Evolutionary conservation across 2,888 invertebrate genomes (phyloP).

Genomic region (Poecilus cupreus): DNA sequence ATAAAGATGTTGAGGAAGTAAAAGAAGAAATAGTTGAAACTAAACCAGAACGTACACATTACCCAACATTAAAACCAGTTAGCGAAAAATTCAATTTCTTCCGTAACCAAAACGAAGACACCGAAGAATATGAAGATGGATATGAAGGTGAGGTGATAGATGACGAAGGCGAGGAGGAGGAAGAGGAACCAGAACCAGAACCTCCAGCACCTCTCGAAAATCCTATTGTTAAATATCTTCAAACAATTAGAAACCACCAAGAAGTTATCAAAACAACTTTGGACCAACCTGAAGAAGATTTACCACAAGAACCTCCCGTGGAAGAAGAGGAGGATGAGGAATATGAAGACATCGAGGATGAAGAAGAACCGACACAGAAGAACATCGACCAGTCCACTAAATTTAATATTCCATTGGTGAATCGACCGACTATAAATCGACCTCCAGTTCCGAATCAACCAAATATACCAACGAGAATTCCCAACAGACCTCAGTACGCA

Average conservation of each 20-base stretch:
- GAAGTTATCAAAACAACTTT: conserved; percentile 55
- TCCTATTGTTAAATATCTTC: conserved; percentile 45
- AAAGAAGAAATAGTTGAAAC: conserved; percentile 2
- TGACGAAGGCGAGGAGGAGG: conserved; percentile 49
- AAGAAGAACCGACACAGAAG: conserved; percentile 56
- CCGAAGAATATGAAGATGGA: conserved; percentile 60
- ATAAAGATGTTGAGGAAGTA: background rate
- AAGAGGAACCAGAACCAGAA: conserved; percentile 39
- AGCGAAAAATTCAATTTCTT: conserved; percentile 20
- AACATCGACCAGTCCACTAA: conserved; percentile 59
- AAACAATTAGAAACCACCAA: conserved; percentile 50
- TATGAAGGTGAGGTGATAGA: conserved; percentile 59
- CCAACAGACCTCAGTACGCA: conserved; percentile 67
- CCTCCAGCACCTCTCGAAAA: conserved; percentile 2
- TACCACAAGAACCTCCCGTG: conserved; percentile 46
- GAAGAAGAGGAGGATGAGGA: conserved; percentile 57
- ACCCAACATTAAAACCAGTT: conserved; percentile 43
- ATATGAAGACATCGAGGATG: conserved; percentile 57
- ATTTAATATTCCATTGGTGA: conserved; percentile 43
- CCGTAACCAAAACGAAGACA: background rate
- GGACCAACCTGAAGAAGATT: conserved; percentile 47
- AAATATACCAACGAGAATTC: conserved; percentile 63
- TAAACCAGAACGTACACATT: conserved; percentile 15
- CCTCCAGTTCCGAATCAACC: conserved; percentile 57
- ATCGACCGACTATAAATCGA: conserved; percentile 21